Conservation (phyloP, 2,888 invertebrate genomes). For the Mechanitis mazaeus region DNA sequence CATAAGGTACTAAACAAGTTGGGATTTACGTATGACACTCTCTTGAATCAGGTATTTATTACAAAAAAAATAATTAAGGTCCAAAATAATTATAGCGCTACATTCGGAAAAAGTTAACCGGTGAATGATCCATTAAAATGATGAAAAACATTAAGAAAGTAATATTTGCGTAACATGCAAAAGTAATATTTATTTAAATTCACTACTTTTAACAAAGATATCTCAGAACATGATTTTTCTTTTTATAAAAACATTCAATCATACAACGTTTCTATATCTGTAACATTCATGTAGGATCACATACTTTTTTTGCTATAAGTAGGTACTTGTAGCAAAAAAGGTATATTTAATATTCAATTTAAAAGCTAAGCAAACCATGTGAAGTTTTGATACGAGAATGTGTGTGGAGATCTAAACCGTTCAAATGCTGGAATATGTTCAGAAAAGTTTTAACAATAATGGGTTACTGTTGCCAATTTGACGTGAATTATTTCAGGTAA, state of each 20-base stretch:
- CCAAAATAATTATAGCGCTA: too few species aligned
- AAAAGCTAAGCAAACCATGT: conserved; percentile 57
- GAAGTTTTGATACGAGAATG: conserved; percentile 45
- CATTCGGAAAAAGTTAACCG: too few species aligned
- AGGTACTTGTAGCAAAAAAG: neutral
- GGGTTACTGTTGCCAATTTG: conserved; percentile 62
- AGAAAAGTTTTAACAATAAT: conserved; percentile 41
- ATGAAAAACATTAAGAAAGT: too few species aligned
- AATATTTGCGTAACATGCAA: too few species aligned
- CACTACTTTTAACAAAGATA: too few species aligned
- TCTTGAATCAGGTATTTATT: conserved; percentile 42
- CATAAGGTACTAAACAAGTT: conserved; percentile 50
- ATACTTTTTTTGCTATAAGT: too few species aligned
- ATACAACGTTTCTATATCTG: too few species aligned
- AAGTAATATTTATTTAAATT: too few species aligned
- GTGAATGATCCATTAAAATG: too few species aligned
- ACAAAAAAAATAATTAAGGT: neutral
- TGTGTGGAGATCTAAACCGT: conserved; percentile 47
- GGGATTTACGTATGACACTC: conserved; percentile 40
- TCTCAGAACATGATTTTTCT: too few species aligned
- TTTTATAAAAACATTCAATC: too few species aligned
- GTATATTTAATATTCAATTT: conserved; percentile 14
- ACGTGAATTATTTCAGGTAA: conserved; percentile 54
- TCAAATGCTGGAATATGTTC: conserved; percentile 56
- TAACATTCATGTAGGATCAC: too few species aligned